Evolutionary conservation across 2,797 vertebrate species (phyloP).

Genomic region (Danio tinwini): DNA sequence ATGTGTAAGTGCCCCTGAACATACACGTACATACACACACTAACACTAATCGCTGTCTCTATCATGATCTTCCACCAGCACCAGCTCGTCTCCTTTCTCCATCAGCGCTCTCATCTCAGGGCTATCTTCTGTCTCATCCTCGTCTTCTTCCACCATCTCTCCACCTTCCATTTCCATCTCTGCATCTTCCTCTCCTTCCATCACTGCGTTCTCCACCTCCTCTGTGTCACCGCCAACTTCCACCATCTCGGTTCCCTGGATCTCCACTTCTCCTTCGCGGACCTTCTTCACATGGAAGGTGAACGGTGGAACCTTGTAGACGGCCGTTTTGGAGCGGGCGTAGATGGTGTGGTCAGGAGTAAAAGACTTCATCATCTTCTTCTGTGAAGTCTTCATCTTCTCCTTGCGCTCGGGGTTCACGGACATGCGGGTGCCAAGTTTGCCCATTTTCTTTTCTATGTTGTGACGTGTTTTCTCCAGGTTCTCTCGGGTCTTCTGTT

Average conservation of each 20-base stretch:
- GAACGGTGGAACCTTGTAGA: conserved; percentile 98
- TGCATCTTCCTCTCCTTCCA: conserved; percentile 73
- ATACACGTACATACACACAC: conserved; percentile 5
- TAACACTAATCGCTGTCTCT: conserved; percentile 88
- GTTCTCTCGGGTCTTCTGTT: conserved; percentile 75
- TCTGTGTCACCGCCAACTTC: conserved; percentile 87
- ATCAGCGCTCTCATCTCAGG: conserved; percentile 84
- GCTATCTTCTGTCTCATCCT: conserved; percentile 72
- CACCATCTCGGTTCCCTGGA: conserved; percentile 96
- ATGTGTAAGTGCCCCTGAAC: conserved; percentile 42
- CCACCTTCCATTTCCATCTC: conserved; percentile 78
- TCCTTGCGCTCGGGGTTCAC: conserved; percentile 92
- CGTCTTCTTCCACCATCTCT: conserved; percentile 70
- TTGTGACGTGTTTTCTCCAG: conserved; percentile 96
- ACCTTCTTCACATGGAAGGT: conserved; percentile 98
- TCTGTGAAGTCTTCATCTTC: conserved; percentile 91
- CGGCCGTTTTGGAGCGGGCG: conserved; percentile 89
- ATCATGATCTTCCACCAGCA: conserved; percentile 80
- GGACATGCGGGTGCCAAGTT: conserved; percentile 90
- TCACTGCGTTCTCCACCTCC: conserved; percentile 73
- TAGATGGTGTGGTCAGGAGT: conserved; percentile 94
- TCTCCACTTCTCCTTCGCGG: conserved; percentile 89
- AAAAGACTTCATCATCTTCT: conserved; percentile 95
- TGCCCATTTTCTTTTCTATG: conserved; percentile 98
- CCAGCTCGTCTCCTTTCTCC: conserved; percentile 84